A percentile compares a stretch with the other conserved stretches of the same genome.
phyloP scores from a whole-genome alignment of 2,113 vertebrate species.

The Aleadryas rufinucha region DNA sequence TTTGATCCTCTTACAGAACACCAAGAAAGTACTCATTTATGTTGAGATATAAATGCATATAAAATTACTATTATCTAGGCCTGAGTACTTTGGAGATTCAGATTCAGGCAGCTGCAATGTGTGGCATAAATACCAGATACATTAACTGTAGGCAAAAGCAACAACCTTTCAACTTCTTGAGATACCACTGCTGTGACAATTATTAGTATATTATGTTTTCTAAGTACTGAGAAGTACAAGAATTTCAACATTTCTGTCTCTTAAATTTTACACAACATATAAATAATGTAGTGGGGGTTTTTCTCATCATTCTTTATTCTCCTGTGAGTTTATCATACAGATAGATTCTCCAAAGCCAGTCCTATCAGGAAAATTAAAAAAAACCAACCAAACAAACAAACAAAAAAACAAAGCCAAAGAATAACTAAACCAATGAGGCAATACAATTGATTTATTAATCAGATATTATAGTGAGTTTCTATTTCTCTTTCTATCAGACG shows the following conservation, averaged over 20 bases:
- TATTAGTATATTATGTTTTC: background rate
- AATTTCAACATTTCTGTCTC: background rate
- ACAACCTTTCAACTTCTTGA: background rate
- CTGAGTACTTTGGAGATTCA: background rate
- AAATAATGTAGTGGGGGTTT: accelerated
- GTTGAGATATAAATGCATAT: background rate
- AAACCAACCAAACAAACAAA: too few species aligned
- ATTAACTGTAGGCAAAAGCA: background rate
- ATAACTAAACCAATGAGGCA: background rate
- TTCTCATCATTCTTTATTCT: background rate
- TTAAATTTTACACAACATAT: background rate
- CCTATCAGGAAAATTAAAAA: background rate
- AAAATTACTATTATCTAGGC: background rate
- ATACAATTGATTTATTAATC: background rate
- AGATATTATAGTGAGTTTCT: background rate
- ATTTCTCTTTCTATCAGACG: background rate
- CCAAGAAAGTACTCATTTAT: background rate
- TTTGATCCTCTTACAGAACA: background rate
- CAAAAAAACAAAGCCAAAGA: background rate
- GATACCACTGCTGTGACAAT: background rate
- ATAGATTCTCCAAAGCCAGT: background rate
- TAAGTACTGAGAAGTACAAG: background rate
- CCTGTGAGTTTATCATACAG: background rate
- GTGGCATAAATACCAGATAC: background rate
- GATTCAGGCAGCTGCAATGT: background rate